Conservation (phyloP, 2,888 invertebrate genomes). For the Erpobdella octoculata region DNA sequence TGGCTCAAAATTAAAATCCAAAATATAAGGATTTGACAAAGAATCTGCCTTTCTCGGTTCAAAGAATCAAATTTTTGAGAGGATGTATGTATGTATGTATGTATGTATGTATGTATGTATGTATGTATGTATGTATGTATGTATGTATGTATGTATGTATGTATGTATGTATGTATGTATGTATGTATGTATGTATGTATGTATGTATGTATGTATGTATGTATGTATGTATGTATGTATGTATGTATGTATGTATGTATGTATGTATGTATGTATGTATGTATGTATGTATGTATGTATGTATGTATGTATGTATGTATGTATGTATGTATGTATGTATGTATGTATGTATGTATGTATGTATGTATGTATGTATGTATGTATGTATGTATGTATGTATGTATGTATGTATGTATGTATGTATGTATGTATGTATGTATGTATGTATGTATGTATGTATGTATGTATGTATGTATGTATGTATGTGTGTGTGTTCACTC, state of each 20-base stretch:
- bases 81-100: no score
- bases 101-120: no score
- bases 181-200: not conserved
- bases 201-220: not conserved
- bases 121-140: no score
- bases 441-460: constrained; percentile 22
- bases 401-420: constrained; percentile 27
- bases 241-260: not conserved
- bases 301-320: constrained; percentile 1
- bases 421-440: constrained; percentile 25
- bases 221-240: constrained; percentile 1
- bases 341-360: constrained; percentile 11
- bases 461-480: constrained; percentile 24
- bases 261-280: constrained; percentile 1
- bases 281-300: constrained; percentile 1
- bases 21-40: no score
- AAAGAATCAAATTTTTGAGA: no score
- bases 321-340: constrained; percentile 1
- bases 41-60: no score
- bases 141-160: no score
- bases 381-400: constrained; percentile 27
- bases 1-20: no score
- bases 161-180: not conserved
- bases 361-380: constrained; percentile 27
- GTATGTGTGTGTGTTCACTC: constrained; percentile 23